Conservation (phyloP, 2,888 invertebrate species). For the Agrenia bidenticulata region DNA sequence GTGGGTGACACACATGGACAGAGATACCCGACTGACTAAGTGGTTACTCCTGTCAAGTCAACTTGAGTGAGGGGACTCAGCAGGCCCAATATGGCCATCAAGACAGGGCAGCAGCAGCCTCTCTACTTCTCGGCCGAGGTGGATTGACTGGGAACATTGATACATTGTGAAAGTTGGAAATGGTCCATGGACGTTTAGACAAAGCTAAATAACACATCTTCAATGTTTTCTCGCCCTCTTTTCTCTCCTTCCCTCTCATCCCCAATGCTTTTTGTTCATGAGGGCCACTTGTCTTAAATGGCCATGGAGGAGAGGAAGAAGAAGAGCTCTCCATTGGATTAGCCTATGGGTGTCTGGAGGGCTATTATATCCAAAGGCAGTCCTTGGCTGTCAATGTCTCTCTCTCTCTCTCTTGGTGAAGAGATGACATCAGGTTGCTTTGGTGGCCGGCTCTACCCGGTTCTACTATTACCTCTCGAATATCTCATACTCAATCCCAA, state of each 20-base stretch:
- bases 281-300: slow-evolving; percentile 22
- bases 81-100: background rate
- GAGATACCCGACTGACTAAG: slow-evolving; percentile 9
- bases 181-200: slow-evolving; percentile 9
- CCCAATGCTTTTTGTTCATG: background rate
- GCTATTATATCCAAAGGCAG: slow-evolving; percentile 44
- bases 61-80: background rate
- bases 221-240: background rate
- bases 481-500: slow-evolving; percentile 5
- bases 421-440: slow-evolving; percentile 9
- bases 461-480: background rate
- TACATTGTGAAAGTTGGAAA: background rate
- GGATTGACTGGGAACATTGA: slow-evolving; percentile 4
- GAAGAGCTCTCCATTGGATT: slow-evolving; percentile 41
- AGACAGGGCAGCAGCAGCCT: background rate
- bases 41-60: slow-evolving; percentile 20
- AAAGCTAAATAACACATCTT: slow-evolving; percentile 14
- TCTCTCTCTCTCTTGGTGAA: slow-evolving; percentile 12
- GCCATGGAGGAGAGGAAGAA: slow-evolving; percentile 24
- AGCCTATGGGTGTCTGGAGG: slow-evolving; percentile 51
- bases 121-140: too few species aligned
- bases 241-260: background rate
- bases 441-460: background rate
- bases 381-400: slow-evolving; percentile 35
- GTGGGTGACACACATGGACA: background rate